Base-by-base conservation (phyloP, 30 jellyfish, hydroid and myxozoan genomes). In the Hydractinia echinata region DNA sequence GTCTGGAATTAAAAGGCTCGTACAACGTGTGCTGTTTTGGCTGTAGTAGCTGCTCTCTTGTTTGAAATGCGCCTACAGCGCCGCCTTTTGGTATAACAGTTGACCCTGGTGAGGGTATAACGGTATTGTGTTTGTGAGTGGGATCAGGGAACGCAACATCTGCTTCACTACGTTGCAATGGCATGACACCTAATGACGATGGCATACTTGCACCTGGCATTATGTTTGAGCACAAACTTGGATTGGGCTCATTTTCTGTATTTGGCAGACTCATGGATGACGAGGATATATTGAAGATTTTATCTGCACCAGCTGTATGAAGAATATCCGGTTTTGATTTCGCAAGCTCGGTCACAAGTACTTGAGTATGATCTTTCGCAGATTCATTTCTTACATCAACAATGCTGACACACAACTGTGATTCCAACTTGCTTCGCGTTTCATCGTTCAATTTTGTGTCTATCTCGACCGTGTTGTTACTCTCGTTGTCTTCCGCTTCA, bases 1-100 rank as follows among this genome's bases (percentile, higher is more conserved):
- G 54, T 66, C 89, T 55, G 20, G 95, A 79, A 58, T 85, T 89
- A 53, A 81, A 84, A 50, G 91, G 96, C 67, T 84, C 85, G 72
- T 84, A 89, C 21, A 76, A 73, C 81, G 73, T 73, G 5, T 69
- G 83, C 51, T 83, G 85, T 69, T 84, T 87, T 20, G 55, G 60
- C 51, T 64, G 51, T 7, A n/a, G 19, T 51, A 13, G 7, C 44
- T 30, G 44, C 44, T 30, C 44, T 30, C 44, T 30, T 30, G 44
- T 30, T 30, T 30, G 44, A 2, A 30, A 30, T 30, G 44, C 44
- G 44, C 44, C 44, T 30, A 30, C 44, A 14, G 61, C 55, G 81
- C n/a, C 10, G 4, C 81, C 4, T 30, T 54, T 54, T 20, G 81
- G 55, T 19, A 48, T 13, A 21, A 50, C 10, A 14, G 81, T 71